Evolutionary conservation across 2,888 invertebrate species (phyloP), one percentile per base, ranked within the genome.

Genomic region (Drosophila crucigera): DNA sequence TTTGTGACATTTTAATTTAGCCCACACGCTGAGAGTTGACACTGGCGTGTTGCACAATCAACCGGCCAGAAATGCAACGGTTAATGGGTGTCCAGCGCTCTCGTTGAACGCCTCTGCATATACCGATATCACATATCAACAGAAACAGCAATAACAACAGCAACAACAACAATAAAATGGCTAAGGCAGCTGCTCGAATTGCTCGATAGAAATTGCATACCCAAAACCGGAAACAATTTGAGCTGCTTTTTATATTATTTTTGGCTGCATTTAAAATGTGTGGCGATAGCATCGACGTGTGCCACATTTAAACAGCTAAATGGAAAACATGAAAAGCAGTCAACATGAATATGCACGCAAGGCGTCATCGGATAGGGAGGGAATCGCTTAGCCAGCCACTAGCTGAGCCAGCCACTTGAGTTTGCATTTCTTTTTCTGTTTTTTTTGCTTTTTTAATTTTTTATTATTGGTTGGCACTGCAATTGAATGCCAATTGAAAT

Each of bases 201-300:
- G 61, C 50, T 14, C 41, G 31, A 73, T 86, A 89, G 74, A 84
- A 76, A 83, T 80, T 83, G 77, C 72, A 74, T 82, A 73, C 47
- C 70, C 63, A 80, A 84, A 89, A 79, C 88, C 84, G 90, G 84
- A 85, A 85, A 89, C 78, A 76, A 75, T 82, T 86, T 75, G 73
- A 87, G 65, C 72, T 73, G 74, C 71, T 68, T 78, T 81, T 84
- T 63, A 33, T 30, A 41, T 30, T 58, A 39, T 56, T 63, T 77
- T 82, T 55, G 76, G 62, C 59, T 71, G 80, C 76, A 83, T 78
- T 74, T 73, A 43, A 71, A 73, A 66, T 74, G 78, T 53, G 68
- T 59, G 69, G 73, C 89, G 86, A 85, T 80, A 83, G 70, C 85
- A 75, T 90, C 89, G 76, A 85, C 85, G 89, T 84, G 90, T 89